phyloP scores from a whole-genome alignment of 2,888 invertebrate species.

The Euproctis similis region DNA sequence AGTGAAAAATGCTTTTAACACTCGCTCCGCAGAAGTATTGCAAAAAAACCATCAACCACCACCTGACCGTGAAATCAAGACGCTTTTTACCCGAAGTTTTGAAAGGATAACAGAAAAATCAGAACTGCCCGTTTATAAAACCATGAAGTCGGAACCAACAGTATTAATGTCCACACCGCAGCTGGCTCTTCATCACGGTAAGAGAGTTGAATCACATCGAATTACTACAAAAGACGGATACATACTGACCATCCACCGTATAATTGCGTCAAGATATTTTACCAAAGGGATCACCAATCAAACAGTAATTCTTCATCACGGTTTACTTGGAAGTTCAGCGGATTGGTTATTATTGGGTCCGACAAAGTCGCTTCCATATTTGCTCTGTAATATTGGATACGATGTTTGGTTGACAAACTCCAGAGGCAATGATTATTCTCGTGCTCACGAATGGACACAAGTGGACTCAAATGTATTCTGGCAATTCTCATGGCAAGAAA shows the following conservation, averaged over 20 bases:
- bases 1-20: conserved; percentile 16
- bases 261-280: conserved; percentile 15
- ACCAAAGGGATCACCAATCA: conserved; percentile 10
- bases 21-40: neutral
- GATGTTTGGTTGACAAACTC: conserved; percentile 78
- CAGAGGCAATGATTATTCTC: conserved; percentile 55
- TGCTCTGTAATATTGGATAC: conserved; percentile 72
- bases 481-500: conserved; percentile 55
- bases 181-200: conserved; percentile 42
- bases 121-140: neutral
- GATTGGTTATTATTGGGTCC: conserved; percentile 59
- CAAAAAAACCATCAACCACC: too few relatives aligned
- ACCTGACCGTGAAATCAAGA: neutral
- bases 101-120: neutral
- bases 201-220: conserved; percentile 41
- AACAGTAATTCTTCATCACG: conserved; percentile 50
- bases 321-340: conserved; percentile 53
- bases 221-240: conserved; percentile 49
- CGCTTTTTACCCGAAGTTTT: neutral
- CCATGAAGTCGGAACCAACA: conserved; percentile 25
- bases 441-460: conserved; percentile 32
- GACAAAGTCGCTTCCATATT: conserved; percentile 47
- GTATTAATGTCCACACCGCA: conserved; percentile 41
- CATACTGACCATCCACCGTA: conserved; percentile 44
- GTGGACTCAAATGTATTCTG: conserved; percentile 37